Evolutionary conservation across 2,888 invertebrate genomes (phyloP).

Genomic region (Pristionchus entomophagus): DNA sequence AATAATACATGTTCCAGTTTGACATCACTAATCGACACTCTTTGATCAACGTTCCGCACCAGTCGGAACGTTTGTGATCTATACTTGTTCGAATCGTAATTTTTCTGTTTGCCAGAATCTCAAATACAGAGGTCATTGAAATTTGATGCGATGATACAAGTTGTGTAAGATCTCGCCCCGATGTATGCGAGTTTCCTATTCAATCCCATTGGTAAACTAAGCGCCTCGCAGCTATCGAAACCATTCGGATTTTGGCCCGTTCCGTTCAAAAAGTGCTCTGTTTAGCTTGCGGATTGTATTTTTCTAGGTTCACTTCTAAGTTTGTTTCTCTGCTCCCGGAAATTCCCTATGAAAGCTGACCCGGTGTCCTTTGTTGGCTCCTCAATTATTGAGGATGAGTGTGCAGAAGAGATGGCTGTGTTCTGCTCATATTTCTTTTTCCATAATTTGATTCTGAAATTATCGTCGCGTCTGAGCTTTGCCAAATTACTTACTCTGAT

Average conservation of each 20-base stretch:
- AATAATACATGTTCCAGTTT: not conserved
- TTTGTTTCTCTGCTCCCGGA: not conserved
- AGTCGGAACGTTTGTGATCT: too few species aligned
- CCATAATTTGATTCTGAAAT: too few species aligned
- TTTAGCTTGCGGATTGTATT: not conserved
- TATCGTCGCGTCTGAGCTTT: too few species aligned
- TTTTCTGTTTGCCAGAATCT: not conserved
- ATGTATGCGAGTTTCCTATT: not conserved
- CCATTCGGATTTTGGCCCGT: not conserved
- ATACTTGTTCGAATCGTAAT: not conserved
- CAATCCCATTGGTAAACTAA: not conserved
- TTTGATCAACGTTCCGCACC: too few species aligned
- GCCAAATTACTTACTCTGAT: too few species aligned
- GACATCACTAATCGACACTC: not conserved
- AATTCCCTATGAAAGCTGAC: not conserved
- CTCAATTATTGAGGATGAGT: not conserved
- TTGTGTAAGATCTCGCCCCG: too few species aligned
- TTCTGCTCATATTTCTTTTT: too few species aligned
- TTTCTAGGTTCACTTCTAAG: not conserved
- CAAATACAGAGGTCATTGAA: too few species aligned
- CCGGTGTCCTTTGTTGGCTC: too few species aligned
- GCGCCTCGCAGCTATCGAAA: not conserved
- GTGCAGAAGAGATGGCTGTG: not conserved
- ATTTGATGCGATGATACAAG: too few species aligned
- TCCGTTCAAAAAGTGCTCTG: not conserved